Percentiles rank a stretch among this genome's conserved stretches.
Evolutionary conservation across 2,888 invertebrate species (phyloP).

Genomic region (Antheraea yamamai): DNA sequence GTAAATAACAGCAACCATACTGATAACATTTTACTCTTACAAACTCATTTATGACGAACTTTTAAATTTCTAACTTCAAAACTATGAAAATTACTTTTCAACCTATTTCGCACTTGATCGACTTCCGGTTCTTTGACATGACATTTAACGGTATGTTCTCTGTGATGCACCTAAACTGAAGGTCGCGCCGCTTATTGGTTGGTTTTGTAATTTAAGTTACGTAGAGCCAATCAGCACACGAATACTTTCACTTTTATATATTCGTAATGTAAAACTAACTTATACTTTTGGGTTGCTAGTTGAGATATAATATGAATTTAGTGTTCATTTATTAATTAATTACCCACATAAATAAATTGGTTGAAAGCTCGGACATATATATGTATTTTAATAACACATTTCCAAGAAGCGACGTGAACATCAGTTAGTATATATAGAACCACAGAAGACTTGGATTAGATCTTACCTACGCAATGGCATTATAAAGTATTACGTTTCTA

Average conservation of each 20-base stretch:
- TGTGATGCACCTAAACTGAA: constrained; percentile 31
- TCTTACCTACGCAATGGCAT: not conserved
- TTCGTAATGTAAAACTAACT: constrained; percentile 5
- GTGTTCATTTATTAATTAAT: not conserved
- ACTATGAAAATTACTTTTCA: constrained; percentile 45
- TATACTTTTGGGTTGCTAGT: constrained; percentile 23
- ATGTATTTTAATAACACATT: not conserved
- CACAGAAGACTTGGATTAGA: not conserved
- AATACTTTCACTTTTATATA: constrained; percentile 16
- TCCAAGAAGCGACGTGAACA: not conserved
- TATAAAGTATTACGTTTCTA: not conserved
- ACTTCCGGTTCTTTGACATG: constrained; percentile 59
- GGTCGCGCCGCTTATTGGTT: constrained; percentile 45
- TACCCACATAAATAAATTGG: not conserved
- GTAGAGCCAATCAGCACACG: constrained; percentile 1
- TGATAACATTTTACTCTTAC: constrained; percentile 50
- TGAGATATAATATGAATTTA: constrained; percentile 22
- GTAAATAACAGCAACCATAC: constrained; percentile 52
- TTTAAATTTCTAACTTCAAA: constrained; percentile 42
- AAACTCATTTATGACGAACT: constrained; percentile 33
- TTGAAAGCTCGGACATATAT: not conserved
- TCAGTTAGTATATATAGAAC: not conserved
- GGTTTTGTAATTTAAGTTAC: not conserved
- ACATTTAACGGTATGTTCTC: constrained; percentile 39
- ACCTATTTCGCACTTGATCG: constrained; percentile 34